A percentile compares a stretch with the other conserved stretches of the same genome.
Evolutionary conservation across 2,113 vertebrate species (phyloP).

Genomic region (Euleptes europaea): DNA sequence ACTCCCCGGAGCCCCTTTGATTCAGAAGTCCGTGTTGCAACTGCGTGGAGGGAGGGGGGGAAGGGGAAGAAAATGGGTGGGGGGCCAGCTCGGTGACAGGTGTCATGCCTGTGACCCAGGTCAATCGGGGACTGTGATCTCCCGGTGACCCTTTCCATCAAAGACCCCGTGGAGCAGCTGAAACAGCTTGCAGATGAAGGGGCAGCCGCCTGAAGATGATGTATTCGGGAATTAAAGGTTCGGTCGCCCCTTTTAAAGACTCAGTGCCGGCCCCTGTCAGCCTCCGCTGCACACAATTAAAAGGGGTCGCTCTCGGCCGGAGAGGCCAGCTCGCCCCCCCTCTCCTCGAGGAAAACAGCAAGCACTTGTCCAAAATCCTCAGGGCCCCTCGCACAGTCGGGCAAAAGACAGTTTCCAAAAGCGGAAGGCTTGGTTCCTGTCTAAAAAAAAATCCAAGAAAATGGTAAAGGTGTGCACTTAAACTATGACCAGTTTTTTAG

Average conservation of each 20-base stretch:
- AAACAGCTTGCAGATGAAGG: constrained; percentile 72
- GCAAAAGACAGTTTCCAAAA: background rate
- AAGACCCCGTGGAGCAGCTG: constrained; percentile 15
- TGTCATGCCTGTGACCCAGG: constrained; percentile 64
- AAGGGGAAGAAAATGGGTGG: background rate
- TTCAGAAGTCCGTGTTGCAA: background rate
- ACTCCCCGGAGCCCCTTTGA: background rate
- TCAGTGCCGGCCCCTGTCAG: constrained; percentile 53
- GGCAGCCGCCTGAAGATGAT: constrained; percentile 68
- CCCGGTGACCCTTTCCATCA: constrained; percentile 59
- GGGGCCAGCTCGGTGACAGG: constrained; percentile 49
- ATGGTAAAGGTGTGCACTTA: no score
- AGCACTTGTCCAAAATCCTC: background rate
- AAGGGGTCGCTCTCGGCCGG: constrained; percentile 32
- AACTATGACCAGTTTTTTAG: no score
- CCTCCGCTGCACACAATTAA: constrained; percentile 70
- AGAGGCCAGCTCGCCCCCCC: background rate
- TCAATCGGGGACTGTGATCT: constrained; percentile 59
- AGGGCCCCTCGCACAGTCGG: rapidly evolving
- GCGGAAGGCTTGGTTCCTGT: no score
- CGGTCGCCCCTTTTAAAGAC: constrained; percentile 58
- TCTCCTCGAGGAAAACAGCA: constrained; percentile 33
- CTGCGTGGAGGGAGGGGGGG: background rate
- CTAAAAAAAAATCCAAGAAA: no score
- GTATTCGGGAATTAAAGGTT: constrained; percentile 70